Base-by-base conservation (phyloP, 2,888 invertebrate species). In the Silvanus unidentatus region DNA sequence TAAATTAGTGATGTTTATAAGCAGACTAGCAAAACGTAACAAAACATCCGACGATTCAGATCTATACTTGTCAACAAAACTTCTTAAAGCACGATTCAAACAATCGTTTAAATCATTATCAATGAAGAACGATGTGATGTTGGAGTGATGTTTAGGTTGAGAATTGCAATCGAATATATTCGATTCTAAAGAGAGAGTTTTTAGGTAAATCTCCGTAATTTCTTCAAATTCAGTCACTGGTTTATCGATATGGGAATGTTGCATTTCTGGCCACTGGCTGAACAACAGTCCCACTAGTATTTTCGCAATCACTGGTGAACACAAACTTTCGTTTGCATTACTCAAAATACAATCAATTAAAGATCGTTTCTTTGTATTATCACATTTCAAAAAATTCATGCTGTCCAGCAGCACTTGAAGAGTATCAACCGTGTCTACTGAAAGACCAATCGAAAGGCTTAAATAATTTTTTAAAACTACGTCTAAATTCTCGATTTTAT, bases 341-440 rank as follows among this genome's bases (percentile, higher is more conserved):
- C 51, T 57, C 28, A 69, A 50, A 41, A 68, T 60, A 57, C 62
- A 62, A 12, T 56, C 52, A 6, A 60, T 56, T 15, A 60, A 47
- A 36, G 48, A 42, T 43, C 54, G 47, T 54, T 57, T 58, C 15
- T 48, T 43, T 1, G 52, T 48, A 39, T 50, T 55, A 15, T 58
- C 53, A 13, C 43, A 40, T 38, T 65, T 59, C 13, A 69, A 65
- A 41, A 70, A 55, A 16, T 61, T 55, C 15, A 65, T 55, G 35
- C 63, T 48, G 43, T 68, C 57, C 39, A 72, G 70, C 27, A 71
- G 8, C 22, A 22, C 4, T 22, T 22, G 22, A 22, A 3, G 22
- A 22, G 22, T 5, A 22, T 22, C 22, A 22, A 22, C 8, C 71
- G 71, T 44, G 60, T 16, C 73, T 74, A 34, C 75, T 76, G 51